Conservation (phyloP, 2,888 invertebrate genomes). For the Lydus trimaculatus region DNA sequence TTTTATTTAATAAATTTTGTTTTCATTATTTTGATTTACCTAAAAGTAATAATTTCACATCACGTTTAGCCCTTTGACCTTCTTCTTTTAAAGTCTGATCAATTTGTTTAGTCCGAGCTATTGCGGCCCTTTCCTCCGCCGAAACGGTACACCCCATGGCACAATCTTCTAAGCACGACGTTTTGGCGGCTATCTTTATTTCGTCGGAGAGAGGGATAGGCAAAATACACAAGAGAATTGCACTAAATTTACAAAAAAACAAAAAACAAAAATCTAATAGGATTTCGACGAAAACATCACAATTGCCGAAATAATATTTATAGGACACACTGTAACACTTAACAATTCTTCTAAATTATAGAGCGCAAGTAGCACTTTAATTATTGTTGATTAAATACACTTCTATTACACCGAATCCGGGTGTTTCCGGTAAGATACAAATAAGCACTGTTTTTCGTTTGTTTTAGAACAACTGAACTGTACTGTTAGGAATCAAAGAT, state of each 20-base stretch:
- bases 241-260: slow-evolving; percentile 19
- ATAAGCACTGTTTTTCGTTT: neutral
- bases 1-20: too few species aligned
- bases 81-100: slow-evolving; percentile 99
- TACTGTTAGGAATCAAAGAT: slow-evolving; percentile 14
- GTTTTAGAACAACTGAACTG: neutral
- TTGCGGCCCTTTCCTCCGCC: slow-evolving; percentile 98
- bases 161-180: slow-evolving; percentile 55
- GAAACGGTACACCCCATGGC: slow-evolving; percentile 99
- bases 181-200: slow-evolving; percentile 42
- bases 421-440: neutral
- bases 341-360: neutral
- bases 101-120: slow-evolving; percentile 96
- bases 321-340: too few species aligned
- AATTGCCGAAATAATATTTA: too few species aligned
- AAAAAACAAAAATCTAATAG: too few species aligned
- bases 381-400: neutral
- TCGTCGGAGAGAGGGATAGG: too few species aligned
- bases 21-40: slow-evolving; percentile 71
- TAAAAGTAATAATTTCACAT: slow-evolving; percentile 96
- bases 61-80: slow-evolving; percentile 97
- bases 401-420: neutral
- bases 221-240: too few species aligned
- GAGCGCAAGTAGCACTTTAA: neutral
- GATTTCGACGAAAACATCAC: neutral